Base-by-base conservation (phyloP, 2,888 invertebrate genomes). In the Aromia moschata region DNA sequence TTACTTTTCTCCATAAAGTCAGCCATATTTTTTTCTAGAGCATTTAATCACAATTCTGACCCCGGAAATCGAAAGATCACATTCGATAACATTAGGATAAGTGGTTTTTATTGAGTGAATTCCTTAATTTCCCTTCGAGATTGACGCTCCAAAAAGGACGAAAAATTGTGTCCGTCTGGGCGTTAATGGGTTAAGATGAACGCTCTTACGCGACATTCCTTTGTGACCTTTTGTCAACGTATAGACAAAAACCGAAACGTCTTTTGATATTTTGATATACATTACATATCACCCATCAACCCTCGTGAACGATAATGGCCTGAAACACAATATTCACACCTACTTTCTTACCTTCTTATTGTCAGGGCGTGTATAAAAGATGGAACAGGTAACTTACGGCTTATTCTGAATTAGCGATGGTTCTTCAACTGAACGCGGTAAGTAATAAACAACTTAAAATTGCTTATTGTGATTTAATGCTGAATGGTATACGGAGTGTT, bases 361-460 rank as follows among this genome's bases (percentile, higher is more conserved):
- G 52, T 52, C n/a, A 9, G 11, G 17, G 12, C 7, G 11, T n/a
- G 40, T 52, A 52, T 52, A 52, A 52, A 52, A 52, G 52, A 33
- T 10, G 11, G 31, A 31, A 41, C 16, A 31, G 20, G 12, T 41
- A 31, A 41, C 17, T 5, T 52, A 52, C 37, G 5, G 52, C 30
- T 30, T 40, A 52, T 52, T 52, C 41, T 41, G 11, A 31, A 41
- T 52, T 36, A 38, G 25, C 11, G 17, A 52, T 30, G 41, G 52
- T 41, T 52, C 31, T 18, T 40, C 52, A 41, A 3, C 16, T 2
- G 9, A 41, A 16, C n/a, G 17, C 37, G 12, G 37, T 49, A 31
- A 41, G 52, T 41, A 40, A 12, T 20, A 12, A 17, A 15, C 38
- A 20, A 16, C 16, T n/a, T 30, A 1, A 14, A 16, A 10, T 47